A percentile compares a stretch with the other conserved stretches of the same genome.
Evolutionary conservation across 2,888 invertebrate genomes (phyloP).

Genomic region (Lordiphosa fenestrarum): DNA sequence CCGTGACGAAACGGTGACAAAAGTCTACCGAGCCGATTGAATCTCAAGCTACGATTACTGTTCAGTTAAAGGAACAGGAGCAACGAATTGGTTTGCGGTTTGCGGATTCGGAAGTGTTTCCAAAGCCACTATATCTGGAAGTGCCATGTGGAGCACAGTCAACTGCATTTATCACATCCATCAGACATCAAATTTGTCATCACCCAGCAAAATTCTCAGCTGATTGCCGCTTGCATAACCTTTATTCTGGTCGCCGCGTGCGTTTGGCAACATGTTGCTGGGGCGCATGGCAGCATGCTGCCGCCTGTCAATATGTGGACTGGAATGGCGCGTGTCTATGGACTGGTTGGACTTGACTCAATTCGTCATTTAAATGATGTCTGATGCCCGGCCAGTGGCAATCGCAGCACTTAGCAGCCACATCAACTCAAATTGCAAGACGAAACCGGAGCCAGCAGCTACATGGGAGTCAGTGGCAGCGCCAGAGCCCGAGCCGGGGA

Average conservation of each 20-base stretch:
- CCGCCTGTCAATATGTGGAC: conserved; percentile 24
- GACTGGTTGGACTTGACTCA: conserved; percentile 60
- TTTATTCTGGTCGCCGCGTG: conserved; percentile 7
- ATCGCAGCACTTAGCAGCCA: conserved; percentile 69
- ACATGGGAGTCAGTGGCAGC: conserved; percentile 7
- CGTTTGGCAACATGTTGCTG: conserved; percentile 29
- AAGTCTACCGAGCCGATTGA: too few relatives aligned
- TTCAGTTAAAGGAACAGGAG: too few relatives aligned
- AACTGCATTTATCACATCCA: too few relatives aligned
- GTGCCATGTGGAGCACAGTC: too few relatives aligned
- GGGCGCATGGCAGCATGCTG: conserved; percentile 2
- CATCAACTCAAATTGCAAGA: conserved; percentile 64
- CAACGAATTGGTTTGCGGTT: too few relatives aligned
- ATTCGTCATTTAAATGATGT: conserved; percentile 71
- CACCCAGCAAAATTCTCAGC: conserved; percentile 5
- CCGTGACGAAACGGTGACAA: too few relatives aligned
- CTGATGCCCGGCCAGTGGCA: conserved; percentile 16
- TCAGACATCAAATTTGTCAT: too few relatives aligned
- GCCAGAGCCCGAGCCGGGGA: conserved; percentile 43
- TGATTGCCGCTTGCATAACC: neutral
- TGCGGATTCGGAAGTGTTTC: too few relatives aligned
- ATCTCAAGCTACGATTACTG: too few relatives aligned
- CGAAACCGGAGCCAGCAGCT: conserved; percentile 13
- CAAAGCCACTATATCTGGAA: too few relatives aligned
- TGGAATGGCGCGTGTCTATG: conserved; percentile 12